Evolutionary conservation across 1,140 invertebrate genomes (phyloP).

Genomic region (Gryon sp.): DNA sequence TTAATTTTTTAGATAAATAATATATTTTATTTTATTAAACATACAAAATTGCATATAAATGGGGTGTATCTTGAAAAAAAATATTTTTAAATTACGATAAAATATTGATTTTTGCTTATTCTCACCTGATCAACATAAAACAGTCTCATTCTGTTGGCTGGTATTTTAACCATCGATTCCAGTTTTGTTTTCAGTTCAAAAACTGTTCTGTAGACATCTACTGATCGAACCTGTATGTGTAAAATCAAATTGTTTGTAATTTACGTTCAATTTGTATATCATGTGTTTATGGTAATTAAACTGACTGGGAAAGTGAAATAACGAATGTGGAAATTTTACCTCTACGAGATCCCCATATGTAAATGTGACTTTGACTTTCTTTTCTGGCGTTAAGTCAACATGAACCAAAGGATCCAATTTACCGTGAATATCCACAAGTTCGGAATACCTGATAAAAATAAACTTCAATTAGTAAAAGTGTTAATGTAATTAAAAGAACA

Average conservation of each 20-base stretch:
- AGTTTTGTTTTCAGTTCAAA: slow-evolving; percentile 89
- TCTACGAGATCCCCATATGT: slow-evolving; percentile 88
- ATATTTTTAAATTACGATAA: slow-evolving; percentile 16
- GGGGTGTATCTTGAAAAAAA: too few species aligned
- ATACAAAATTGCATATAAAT: too few species aligned
- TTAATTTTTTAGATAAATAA: not conserved
- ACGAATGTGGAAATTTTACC: slow-evolving; percentile 70
- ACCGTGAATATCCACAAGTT: slow-evolving; percentile 89
- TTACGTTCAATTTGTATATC: slow-evolving; percentile 1
- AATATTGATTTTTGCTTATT: slow-evolving; percentile 2
- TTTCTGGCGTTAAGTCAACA: slow-evolving; percentile 91
- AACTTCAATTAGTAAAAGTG: slow-evolving; percentile 39
- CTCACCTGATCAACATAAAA: slow-evolving; percentile 89
- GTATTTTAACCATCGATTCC: slow-evolving; percentile 88
- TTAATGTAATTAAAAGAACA: not conserved
- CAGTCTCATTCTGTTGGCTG: slow-evolving; percentile 89
- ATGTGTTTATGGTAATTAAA: too few species aligned
- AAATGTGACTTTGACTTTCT: slow-evolving; percentile 90
- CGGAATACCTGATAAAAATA: slow-evolving; percentile 85
- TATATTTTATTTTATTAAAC: too few species aligned
- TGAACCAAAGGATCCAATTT: slow-evolving; percentile 92
- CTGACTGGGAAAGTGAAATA: too few species aligned
- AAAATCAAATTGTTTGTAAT: slow-evolving; percentile 5
- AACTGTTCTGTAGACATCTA: slow-evolving; percentile 88
- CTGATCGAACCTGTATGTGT: slow-evolving; percentile 81